These are phyloP conservation scores for Penaeus chinensis DNA, from an alignment of 1,140 invertebrate genomes.

Conservation along the genomic window DNA sequence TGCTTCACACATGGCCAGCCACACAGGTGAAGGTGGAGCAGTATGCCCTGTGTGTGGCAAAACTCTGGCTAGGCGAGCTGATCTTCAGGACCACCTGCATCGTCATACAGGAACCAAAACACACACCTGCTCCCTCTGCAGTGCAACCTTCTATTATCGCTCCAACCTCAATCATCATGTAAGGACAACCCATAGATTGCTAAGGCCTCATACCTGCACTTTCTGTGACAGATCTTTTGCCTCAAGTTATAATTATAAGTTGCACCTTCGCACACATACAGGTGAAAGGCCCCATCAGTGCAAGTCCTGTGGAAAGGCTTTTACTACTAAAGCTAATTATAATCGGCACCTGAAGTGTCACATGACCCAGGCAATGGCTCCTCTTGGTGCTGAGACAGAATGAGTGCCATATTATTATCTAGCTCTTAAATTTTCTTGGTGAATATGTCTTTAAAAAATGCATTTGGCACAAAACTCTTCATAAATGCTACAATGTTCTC, in stretches of 20 bases:
- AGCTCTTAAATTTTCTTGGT: not conserved
- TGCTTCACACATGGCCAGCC: conserved; percentile 25
- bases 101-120: conserved; percentile 52
- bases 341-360: conserved; percentile 61
- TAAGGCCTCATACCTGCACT: conserved; percentile 72
- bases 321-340: conserved; percentile 72
- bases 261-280: conserved; percentile 87
- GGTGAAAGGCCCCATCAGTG: conserved; percentile 95
- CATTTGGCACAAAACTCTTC: not conserved
- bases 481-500: too few relatives aligned
- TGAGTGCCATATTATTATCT: not conserved
- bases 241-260: conserved; percentile 91
- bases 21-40: conserved; percentile 24
- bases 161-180: conserved; percentile 57
- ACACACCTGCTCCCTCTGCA: conserved; percentile 51
- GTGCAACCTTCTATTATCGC: conserved; percentile 54
- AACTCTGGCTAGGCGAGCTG: conserved; percentile 37
- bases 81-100: conserved; percentile 57
- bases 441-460: not conserved
- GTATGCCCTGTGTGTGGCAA: conserved; percentile 59
- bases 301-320: conserved; percentile 88
- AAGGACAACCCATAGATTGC: conserved; percentile 32
- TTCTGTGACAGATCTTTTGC: conserved; percentile 92
- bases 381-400: conserved; percentile 35
- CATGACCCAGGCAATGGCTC: conserved; percentile 50